phyloP scores from a whole-genome alignment of 1,140 invertebrate genomes.

The Zeugodacus cucurbitae region DNA sequence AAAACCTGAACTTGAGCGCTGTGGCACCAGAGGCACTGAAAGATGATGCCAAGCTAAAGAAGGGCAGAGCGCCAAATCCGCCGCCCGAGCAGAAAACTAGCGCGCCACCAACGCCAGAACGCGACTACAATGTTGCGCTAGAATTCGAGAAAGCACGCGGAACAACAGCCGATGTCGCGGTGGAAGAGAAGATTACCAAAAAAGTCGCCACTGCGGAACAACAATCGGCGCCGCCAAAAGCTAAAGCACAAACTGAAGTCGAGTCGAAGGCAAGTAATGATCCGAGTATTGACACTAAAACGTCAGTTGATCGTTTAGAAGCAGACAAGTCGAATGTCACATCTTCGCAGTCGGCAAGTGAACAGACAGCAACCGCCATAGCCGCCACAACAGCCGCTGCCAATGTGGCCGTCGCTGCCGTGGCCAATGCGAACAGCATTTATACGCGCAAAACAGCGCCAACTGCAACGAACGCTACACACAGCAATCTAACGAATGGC shows the following conservation, averaged over 20 bases:
- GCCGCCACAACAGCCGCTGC: neutral
- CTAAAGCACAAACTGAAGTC: neutral
- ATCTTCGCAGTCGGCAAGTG: neutral
- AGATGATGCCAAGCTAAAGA: conserved; percentile 64
- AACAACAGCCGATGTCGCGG: neutral
- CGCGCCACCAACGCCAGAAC: conserved; percentile 62
- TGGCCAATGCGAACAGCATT: conserved; percentile 48
- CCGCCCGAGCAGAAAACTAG: conserved; percentile 61
- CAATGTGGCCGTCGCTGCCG: conserved; percentile 27
- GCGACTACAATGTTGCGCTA: conserved; percentile 59
- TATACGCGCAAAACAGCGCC: conserved; percentile 71
- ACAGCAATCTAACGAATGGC: conserved; percentile 31
- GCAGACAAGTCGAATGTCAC: neutral
- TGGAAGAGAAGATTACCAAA: neutral
- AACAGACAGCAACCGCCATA: conserved; percentile 9
- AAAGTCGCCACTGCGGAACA: conserved; percentile 23
- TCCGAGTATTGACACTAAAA: neutral
- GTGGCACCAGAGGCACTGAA: conserved; percentile 47
- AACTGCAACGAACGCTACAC: neutral
- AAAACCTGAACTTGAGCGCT: conserved; percentile 48
- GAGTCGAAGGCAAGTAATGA: neutral
- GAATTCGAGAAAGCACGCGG: conserved; percentile 51
- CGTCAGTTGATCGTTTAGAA: neutral
- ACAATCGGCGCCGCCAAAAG: neutral
- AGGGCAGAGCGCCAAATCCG: conserved; percentile 70